Conservation (phyloP, 2,113 vertebrate species). For the Chauna torquata region DNA sequence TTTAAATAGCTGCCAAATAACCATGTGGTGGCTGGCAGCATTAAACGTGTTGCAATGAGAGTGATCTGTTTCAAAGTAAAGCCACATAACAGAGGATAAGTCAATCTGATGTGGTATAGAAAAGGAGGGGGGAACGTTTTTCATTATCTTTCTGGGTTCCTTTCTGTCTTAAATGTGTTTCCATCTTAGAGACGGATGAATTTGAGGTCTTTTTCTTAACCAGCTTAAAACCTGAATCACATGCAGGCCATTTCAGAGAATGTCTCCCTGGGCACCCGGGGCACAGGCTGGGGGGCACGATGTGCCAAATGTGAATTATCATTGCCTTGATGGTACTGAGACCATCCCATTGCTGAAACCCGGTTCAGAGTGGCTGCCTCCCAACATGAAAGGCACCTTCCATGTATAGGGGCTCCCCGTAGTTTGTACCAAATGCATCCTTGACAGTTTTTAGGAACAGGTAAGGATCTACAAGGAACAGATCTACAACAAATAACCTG, state of each 20-base stretch:
- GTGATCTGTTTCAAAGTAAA: conserved; percentile 70
- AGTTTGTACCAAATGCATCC: neutral
- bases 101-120: conserved; percentile 41
- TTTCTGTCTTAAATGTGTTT: neutral
- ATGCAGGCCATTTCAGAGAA: neutral
- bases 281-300: no score
- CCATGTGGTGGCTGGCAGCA: conserved; percentile 69
- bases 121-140: conserved; percentile 16
- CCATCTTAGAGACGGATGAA: neutral
- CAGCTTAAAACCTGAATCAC: neutral
- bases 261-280: neutral
- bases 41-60: conserved; percentile 56
- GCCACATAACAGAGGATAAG: conserved; percentile 55
- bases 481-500: neutral
- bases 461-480: neutral
- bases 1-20: conserved; percentile 76
- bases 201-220: neutral
- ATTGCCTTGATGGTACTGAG: neutral
- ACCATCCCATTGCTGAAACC: neutral
- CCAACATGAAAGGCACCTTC: neutral
- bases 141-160: conserved; percentile 42
- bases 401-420: neutral
- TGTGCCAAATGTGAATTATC: neutral
- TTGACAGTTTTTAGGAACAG: neutral
- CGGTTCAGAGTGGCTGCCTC: neutral